These are phyloP conservation scores for Dicaeum eximium DNA, from an alignment of 2,113 vertebrate genomes.

Conservation along the genomic window DNA sequence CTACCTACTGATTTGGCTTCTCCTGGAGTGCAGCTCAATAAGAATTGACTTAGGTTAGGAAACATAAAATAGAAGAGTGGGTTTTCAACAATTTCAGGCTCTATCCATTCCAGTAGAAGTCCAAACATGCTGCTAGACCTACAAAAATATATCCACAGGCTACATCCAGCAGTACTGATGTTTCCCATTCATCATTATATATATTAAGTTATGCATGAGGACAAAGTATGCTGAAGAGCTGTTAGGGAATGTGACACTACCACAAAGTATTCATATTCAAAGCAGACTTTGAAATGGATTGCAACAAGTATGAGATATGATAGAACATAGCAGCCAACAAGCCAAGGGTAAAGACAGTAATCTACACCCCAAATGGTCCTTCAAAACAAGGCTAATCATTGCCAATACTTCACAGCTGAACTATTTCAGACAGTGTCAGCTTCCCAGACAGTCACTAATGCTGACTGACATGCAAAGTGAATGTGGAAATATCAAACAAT, in stretches of 20 bases:
- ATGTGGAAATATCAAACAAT: constrained; percentile 46
- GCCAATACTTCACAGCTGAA: background rate
- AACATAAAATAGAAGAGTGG: background rate
- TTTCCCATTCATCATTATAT: background rate
- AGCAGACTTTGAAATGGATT: background rate
- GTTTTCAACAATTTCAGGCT: constrained; percentile 8
- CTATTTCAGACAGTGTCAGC: background rate
- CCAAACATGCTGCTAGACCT: background rate
- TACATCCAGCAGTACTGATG: background rate
- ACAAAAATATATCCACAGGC: background rate
- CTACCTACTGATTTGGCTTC: background rate
- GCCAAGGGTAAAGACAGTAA: background rate
- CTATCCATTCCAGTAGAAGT: background rate
- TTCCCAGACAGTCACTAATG: constrained; percentile 24
- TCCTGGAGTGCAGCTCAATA: background rate
- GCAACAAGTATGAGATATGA: background rate
- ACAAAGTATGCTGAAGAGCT: background rate
- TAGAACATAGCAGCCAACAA: background rate
- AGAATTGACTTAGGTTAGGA: background rate
- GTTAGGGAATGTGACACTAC: background rate
- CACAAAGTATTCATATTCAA: background rate
- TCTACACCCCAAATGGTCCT: background rate
- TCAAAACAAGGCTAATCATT: background rate
- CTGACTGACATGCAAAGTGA: constrained; percentile 36
- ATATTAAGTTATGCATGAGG: background rate